These are phyloP conservation scores for Ectobius pallidus DNA, from an alignment of 2,888 invertebrate species.

Conservation along the genomic window DNA sequence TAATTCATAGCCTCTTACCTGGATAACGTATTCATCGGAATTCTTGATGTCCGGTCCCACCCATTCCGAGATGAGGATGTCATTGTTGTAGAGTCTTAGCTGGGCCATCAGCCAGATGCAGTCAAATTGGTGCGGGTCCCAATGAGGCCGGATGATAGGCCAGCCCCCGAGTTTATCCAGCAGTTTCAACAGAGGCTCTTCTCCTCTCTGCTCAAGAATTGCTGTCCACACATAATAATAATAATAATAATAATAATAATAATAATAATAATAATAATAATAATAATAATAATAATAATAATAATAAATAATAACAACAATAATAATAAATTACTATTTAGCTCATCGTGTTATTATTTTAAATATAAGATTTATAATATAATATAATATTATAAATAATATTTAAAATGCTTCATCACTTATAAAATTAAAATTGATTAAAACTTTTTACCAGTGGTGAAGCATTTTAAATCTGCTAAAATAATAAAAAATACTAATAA, in stretches of 20 bases:
- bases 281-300: neutral
- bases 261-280: neutral
- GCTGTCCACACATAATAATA: slow-evolving; percentile 56
- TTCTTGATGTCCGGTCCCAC: slow-evolving; percentile 94
- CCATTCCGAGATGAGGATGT: slow-evolving; percentile 84
- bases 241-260: neutral
- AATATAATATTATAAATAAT: no score
- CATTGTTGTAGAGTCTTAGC: slow-evolving; percentile 80
- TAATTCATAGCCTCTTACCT: slow-evolving; percentile 59
- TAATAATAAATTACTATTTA: neutral
- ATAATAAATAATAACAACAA: neutral
- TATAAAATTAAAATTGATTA: no score
- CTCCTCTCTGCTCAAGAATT: slow-evolving; percentile 71
- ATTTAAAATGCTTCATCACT: no score
- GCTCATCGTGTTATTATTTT: no score
- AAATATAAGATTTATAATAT: no score
- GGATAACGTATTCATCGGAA: slow-evolving; percentile 86
- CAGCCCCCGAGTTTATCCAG: slow-evolving; percentile 83
- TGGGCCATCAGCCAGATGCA: slow-evolving; percentile 77
- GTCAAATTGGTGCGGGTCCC: slow-evolving; percentile 71
- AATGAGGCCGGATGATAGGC: slow-evolving; percentile 75
- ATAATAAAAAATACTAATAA: no score
- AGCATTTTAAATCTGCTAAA: no score
- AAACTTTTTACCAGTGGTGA: no score
- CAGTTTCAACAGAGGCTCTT: slow-evolving; percentile 71